phyloP scores from a whole-genome alignment of 64 coral and sea anemone species.

The Montipora efflorescens region DNA sequence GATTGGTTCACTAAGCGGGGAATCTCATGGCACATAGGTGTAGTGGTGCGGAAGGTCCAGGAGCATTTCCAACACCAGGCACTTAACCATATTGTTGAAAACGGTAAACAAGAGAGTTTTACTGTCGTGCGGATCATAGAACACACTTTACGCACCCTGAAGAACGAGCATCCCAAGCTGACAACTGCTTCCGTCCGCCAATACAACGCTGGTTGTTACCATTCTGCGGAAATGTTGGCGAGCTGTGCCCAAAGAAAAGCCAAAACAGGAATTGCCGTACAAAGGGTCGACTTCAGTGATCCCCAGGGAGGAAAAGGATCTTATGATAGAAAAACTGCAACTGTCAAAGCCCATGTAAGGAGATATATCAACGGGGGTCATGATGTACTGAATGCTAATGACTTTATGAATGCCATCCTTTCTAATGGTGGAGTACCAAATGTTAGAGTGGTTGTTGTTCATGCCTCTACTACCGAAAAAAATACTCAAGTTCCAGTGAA shows the following conservation, averaged over 20 bases:
- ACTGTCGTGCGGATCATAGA: not conserved
- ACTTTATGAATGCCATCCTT: not conserved
- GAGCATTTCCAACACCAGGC: no score
- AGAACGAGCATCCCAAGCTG: not conserved
- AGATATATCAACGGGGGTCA: not conserved
- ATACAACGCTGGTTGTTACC: slow-evolving; percentile 22
- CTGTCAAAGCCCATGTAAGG: not conserved
- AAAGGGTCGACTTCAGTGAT: slow-evolving; percentile 27
- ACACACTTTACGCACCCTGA: not conserved
- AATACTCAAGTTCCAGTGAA: not conserved
- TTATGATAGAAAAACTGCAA: not conserved
- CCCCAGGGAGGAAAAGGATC: not conserved
- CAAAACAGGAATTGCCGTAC: not conserved
- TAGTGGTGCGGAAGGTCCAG: no score
- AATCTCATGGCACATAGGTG: no score
- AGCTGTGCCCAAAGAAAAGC: not conserved
- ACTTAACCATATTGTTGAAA: no score
- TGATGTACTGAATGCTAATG: not conserved
- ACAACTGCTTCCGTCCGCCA: slow-evolving; percentile 26
- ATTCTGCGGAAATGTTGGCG: slow-evolving; percentile 8
- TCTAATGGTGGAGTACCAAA: not conserved
- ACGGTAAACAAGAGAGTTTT: no score
- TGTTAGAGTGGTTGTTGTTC: slow-evolving; percentile 1
- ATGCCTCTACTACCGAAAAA: not conserved
- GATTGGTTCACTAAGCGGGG: no score